Base-by-base conservation (phyloP, 2,888 invertebrate genomes). In the Pollenia amentaria region DNA sequence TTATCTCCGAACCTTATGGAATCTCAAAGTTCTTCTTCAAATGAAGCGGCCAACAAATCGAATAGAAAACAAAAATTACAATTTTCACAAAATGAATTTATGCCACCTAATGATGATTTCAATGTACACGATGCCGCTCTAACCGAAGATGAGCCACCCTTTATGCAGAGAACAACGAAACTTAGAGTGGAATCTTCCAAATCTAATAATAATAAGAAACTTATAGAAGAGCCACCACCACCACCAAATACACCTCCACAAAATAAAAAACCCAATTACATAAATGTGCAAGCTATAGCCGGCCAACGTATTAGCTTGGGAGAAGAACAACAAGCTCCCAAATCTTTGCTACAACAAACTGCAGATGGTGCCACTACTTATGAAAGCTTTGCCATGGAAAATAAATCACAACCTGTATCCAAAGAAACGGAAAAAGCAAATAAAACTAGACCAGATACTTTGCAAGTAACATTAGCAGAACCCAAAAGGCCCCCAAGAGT, bases 251-350 rank as follows among this genome's bases (percentile, higher is more conserved):
- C 84, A 73, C 40, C 70, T 7, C 46, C 29, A 60, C 78, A 82
- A 55, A 64, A 60, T 55, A 87, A 87, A 48, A 88, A 87, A 38
- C 79, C 83, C n/a, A 90, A 88, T 82, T 95, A 95, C 90, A 92
- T 92, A 73, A 95, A 94, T 91, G 94, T 95, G 0, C 94, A 95
- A 89, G 96, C 95, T 84, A 96, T 96, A 82, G 95, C 96, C 11
- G 96, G 96, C 10, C 96, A 96, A 91, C 94, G 96, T 90, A 95
- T 96, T 89, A 94, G 95, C 88, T 94, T 95, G 89, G 95, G 95
- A 88, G 95, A 95, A 88, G 89, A 89, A 42, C 89, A 89, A 76
- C 85, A 88, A 29, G 92, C 92, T 72, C 87, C 91, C 89, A 93
- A 93, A 89, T 93, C 92, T 89, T 89, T 93, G 85, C 93, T 90